Evolutionary conservation across 2,113 vertebrate species (phyloP).

Genomic region (Hoplias malabaricus): DNA sequence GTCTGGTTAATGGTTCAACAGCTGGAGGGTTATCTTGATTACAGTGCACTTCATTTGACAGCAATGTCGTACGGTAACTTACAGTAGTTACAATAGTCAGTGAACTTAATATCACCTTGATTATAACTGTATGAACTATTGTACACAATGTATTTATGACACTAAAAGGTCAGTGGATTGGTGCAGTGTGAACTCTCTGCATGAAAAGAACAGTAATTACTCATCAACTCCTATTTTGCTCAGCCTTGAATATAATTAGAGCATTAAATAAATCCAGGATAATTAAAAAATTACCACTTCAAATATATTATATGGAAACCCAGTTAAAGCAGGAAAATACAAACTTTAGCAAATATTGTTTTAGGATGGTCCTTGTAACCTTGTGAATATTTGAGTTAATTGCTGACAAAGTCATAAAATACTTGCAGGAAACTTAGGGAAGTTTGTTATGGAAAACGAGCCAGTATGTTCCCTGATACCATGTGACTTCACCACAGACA

Average conservation of each 20-base stretch:
- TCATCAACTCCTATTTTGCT: not conserved
- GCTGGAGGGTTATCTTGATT: not conserved
- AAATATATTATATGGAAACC: not conserved
- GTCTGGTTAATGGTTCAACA: conserved; percentile 38
- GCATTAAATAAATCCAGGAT: not conserved
- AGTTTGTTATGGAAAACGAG: not conserved
- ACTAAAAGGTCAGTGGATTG: not conserved
- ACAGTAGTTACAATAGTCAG: not conserved
- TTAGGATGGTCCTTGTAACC: too few species aligned
- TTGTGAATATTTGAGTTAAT: not conserved
- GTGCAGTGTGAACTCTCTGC: not conserved
- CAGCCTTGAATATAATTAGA: too few species aligned
- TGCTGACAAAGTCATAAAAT: not conserved
- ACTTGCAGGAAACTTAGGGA: not conserved
- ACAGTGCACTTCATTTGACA: not conserved
- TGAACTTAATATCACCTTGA: conserved; percentile 27
- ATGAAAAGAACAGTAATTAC: not conserved
- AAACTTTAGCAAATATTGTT: too few species aligned
- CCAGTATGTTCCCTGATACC: not conserved
- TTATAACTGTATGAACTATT: not conserved
- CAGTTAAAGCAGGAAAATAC: not conserved
- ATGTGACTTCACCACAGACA: too few species aligned
- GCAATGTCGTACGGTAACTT: not conserved
- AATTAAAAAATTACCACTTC: not conserved
- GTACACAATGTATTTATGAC: not conserved